Evolutionary conservation across 1,140 invertebrate genomes (phyloP).

Genomic region (Saccostrea glomerata): DNA sequence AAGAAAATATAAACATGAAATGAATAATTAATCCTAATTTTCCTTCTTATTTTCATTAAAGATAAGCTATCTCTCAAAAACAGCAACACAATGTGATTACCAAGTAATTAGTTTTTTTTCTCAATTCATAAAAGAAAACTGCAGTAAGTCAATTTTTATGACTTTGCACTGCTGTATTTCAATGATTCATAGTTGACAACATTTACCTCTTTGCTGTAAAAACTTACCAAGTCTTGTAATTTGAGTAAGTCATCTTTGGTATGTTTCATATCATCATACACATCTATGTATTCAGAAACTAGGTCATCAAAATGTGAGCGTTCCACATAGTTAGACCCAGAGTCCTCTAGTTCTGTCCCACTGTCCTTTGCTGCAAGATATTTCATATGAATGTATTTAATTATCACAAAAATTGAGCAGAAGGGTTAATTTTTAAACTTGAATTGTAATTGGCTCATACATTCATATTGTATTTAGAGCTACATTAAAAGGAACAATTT

Average conservation of each 20-base stretch:
- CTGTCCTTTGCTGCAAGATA: conserved; percentile 57
- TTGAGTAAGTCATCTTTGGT: conserved; percentile 75
- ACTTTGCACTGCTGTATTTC: no score
- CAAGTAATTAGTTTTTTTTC: no score
- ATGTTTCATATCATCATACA: conserved; percentile 65
- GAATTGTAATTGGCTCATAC: no score
- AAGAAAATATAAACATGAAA: background rate
- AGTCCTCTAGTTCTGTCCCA: conserved; percentile 57
- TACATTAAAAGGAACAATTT: no score
- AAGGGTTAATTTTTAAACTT: no score
- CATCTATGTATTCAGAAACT: conserved; percentile 57
- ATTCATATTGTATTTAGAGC: no score
- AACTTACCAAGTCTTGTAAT: conserved; percentile 76
- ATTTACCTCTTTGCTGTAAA: background rate
- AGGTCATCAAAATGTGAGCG: conserved; percentile 57
- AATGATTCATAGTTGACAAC: background rate
- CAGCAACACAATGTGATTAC: no score
- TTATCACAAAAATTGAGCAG: no score
- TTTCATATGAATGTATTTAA: background rate
- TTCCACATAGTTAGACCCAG: conserved; percentile 48
- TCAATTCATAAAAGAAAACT: no score
- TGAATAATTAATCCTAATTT: background rate
- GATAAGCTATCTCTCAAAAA: no score
- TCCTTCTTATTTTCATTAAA: background rate
- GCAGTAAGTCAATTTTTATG: no score